Base-by-base conservation (phyloP, 2,797 vertebrate genomes). In the Martes flavigula region DNA sequence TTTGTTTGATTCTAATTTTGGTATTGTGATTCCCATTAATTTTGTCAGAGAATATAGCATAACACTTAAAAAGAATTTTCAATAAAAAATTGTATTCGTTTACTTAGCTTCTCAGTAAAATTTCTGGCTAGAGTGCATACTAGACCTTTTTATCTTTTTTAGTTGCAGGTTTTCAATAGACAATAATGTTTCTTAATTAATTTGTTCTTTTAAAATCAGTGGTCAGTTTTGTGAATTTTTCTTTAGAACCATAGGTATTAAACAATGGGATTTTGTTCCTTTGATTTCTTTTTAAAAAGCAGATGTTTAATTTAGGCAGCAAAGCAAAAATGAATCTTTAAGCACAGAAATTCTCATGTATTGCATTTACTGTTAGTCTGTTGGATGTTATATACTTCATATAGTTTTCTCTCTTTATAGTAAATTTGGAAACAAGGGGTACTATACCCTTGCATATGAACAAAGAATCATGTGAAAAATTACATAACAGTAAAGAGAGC, bases 321-420 rank as follows among this genome's bases (percentile, higher is more conserved):
- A 79, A 85, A 94, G 81, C 6, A 32, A 94, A 96, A 88, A 8
- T 64, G 18, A 94, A 48, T 78, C 23, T 87, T 64, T 84, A 89
- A 35, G 18, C 46, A 30, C 30, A 27, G 77, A 60, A n/a, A 5
- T 51, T 56, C 81, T 81, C 40, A 51, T 51, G 18, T 54, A 68
- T 81, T 54, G 1, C 30, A 62, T 62, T 79, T 86, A 90, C 23
- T 51, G 8, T 64, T 46, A 66, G 54, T 87, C 62, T 62, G 35
- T 86, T 64, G 10, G 56, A 90, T 85, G 58, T 30, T 85, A 23
- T 60, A 5, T 91, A 13, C 13, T 88, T 88, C 38, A 8, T 60
- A 38, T 40, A 43, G 48, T 17, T 58, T 90, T 88, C 87, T 32
- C 18, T 64, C 79, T 87, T 58, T 58, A 21, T 75, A 62, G 35